phyloP scores from a whole-genome alignment of 2,797 vertebrate species.

The Menidia menidia region DNA sequence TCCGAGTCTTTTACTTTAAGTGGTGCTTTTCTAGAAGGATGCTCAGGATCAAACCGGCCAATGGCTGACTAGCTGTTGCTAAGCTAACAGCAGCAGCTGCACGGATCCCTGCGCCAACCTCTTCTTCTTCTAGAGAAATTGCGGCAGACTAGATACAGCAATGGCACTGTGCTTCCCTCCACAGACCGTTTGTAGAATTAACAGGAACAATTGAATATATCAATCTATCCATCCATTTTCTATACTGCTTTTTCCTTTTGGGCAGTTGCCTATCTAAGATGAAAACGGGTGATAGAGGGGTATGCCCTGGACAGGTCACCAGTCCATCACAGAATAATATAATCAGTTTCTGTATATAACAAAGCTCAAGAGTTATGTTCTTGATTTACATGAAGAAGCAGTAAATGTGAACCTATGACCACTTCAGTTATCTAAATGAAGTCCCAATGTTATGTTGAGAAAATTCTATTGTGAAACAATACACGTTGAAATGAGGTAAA shows the following conservation, averaged over 20 bases:
- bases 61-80: constrained; percentile 49
- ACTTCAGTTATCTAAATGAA: neutral
- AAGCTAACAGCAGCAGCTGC: constrained; percentile 62
- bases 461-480: neutral
- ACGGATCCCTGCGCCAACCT: constrained; percentile 64
- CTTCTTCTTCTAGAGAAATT: constrained; percentile 49
- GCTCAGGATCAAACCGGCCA: constrained; percentile 60
- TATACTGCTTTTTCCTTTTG: neutral
- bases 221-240: neutral
- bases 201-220: neutral
- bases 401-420: neutral
- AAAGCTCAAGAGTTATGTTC: too few species aligned
- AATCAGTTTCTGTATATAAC: too few species aligned
- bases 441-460: neutral
- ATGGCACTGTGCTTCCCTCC: neutral
- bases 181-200: neutral
- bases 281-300: too few species aligned
- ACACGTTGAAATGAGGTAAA: neutral
- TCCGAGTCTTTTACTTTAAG: constrained; percentile 52
- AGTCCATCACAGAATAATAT: too few species aligned
- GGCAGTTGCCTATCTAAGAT: too few species aligned
- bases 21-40: constrained; percentile 71
- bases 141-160: neutral
- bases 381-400: too few species aligned
- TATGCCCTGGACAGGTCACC: too few species aligned